Conservation (phyloP, 2,888 invertebrate species). For the Yponomeuta evonymella region DNA sequence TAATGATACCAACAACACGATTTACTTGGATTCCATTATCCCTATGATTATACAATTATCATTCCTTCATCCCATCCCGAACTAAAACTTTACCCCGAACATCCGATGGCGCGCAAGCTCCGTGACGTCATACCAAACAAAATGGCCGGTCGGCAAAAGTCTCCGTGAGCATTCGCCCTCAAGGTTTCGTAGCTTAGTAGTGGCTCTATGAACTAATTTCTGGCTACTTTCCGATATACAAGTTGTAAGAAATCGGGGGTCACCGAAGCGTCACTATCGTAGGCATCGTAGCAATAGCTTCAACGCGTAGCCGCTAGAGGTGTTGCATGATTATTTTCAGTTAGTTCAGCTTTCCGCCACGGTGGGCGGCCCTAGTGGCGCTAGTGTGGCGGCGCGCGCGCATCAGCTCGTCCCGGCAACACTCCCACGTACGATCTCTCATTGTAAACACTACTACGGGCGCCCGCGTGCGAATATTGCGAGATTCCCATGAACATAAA, state of each 20-base stretch:
- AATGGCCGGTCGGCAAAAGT: slow-evolving; percentile 48
- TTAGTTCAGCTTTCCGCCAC: slow-evolving; percentile 62
- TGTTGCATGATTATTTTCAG: slow-evolving; percentile 32
- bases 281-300: slow-evolving; percentile 25
- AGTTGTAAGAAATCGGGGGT: neutral
- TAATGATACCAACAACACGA: neutral
- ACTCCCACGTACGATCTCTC: slow-evolving; percentile 67
- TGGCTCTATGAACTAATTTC: neutral
- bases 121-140: slow-evolving; percentile 43
- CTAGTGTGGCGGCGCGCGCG: slow-evolving; percentile 35
- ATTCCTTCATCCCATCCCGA: slow-evolving; percentile 9
- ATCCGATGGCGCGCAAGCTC: neutral
- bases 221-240: neutral
- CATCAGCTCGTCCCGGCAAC: slow-evolving; percentile 37
- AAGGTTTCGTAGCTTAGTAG: neutral
- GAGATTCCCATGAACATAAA: slow-evolving; percentile 44
- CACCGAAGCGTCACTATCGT: neutral
- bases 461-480: slow-evolving; percentile 42
- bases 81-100: neutral
- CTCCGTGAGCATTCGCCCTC: slow-evolving; percentile 5
- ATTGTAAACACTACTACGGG: slow-evolving; percentile 61
- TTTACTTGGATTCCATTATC: slow-evolving; percentile 6
- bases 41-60: slow-evolving; percentile 15
- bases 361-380: slow-evolving; percentile 47
- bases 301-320: slow-evolving; percentile 38